phyloP scores from a whole-genome alignment of 2,113 vertebrate species.

The Podocnemis expansa region DNA sequence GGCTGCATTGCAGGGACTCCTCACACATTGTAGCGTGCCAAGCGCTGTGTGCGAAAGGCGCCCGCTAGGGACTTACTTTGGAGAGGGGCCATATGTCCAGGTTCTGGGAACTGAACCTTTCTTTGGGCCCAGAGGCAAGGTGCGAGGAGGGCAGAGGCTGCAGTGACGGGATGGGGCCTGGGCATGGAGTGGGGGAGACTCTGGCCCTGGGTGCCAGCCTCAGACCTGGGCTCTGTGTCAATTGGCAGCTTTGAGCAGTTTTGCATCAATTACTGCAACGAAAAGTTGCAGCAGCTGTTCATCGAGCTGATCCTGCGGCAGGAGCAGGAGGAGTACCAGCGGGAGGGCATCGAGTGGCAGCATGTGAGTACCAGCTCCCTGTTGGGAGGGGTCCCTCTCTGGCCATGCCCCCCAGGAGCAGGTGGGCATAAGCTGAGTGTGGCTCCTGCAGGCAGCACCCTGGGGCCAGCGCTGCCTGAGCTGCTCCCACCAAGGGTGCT shows the following conservation, averaged over 20 bases:
- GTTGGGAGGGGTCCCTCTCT: not conserved
- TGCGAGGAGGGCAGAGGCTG: not conserved
- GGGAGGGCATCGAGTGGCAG: slow-evolving; percentile 91
- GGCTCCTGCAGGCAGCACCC: no score
- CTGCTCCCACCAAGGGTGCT: not conserved
- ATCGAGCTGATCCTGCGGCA: slow-evolving; percentile 92
- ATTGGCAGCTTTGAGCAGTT: slow-evolving; percentile 90
- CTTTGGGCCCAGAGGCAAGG: no score
- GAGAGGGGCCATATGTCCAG: no score
- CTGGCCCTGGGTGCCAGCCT: not conserved
- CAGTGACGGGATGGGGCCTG: not conserved
- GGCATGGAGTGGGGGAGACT: not conserved
- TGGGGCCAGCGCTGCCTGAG: no score
- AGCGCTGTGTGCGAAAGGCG: not conserved
- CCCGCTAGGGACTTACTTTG: no score
- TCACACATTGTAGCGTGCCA: no score
- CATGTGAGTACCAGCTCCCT: slow-evolving; percentile 76
- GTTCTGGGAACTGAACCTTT: not conserved
- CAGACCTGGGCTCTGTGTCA: not conserved
- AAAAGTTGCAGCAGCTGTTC: slow-evolving; percentile 95
- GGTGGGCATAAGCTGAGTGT: no score
- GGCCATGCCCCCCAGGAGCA: not conserved
- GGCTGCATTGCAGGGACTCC: no score
- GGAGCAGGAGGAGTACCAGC: slow-evolving; percentile 90
- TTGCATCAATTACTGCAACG: slow-evolving; percentile 92